Base-by-base conservation (phyloP, 2,888 invertebrate species). In the Muschampia plurimacula region DNA sequence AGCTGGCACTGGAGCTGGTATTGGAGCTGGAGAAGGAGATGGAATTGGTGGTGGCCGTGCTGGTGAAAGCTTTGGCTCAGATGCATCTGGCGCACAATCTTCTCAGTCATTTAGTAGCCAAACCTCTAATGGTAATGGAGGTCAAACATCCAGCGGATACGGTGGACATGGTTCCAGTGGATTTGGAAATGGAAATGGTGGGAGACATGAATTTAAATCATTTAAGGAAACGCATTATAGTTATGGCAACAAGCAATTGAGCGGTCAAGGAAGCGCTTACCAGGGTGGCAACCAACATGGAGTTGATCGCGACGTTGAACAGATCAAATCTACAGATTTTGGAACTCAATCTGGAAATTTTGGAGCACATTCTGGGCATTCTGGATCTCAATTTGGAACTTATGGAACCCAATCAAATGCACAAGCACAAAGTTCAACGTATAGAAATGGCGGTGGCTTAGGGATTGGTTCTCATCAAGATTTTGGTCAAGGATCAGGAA, bases 381-480 rank as follows among this genome's bases (percentile, higher is more conserved):
- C 32, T 59, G 59, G 59, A 36, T 28, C 32, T 13, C 13, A n/a
- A 59, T 32, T 32, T 59, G 32, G 59, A 13, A 7, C 6, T 22
- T 59, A 59, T 36, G 59, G 32, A 59, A 10, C 59, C 13, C 59
- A 71, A 62, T 59, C 71, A 12, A 62, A 52, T 9, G 49, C 60
- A 13, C 36, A 46, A 67, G 13, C 66, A 9, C 74, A 75, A 67
- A 77, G 75, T 63, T 74, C 76, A 28, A 76, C 76, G 7, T 73
- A 67, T 59, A 65, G 70, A 49, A 60, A 64, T 28, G 69, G 71
- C n/a, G 55, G 44, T 36, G 72, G 73, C 10, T 72, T 62, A 32
- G 72, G 59, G n/a, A 60, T 39, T 49, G 69, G 39, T 41, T 55
- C 52, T 36, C 52, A 49, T 10, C 39, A 62, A 62, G 73, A 67